Base-by-base conservation (phyloP, 2,888 invertebrate genomes). In the Stramonita haemastoma region DNA sequence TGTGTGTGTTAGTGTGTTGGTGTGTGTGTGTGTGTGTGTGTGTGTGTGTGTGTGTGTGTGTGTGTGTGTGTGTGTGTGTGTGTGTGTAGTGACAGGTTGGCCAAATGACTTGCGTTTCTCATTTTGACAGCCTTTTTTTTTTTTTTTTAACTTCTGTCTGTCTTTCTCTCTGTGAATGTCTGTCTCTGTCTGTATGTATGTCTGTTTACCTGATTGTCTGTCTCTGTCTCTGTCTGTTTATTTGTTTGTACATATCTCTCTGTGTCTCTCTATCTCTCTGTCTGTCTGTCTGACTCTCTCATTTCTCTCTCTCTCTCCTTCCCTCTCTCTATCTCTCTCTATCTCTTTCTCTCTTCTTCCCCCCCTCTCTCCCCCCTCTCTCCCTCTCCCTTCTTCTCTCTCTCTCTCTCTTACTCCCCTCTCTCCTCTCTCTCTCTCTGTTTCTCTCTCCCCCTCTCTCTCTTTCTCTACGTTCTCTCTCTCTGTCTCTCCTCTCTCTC, bases 11-110 rank as follows among this genome's bases (percentile, higher is more conserved):
- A 26, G 83, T 83, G 46, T 83, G 81, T 81, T 6, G 34, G 34
- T 81, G 81, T 81, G 34, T 81, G 81, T 36, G 36, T 81, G 60
- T 22, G 32, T 57, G 84, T 84, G 84, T 57, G 84, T 84, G 84
- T n/a, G 84, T 84, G 26, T 57, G 84, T 46, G 84, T 57, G 46
- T 46, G 56, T 57, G 84, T 57, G 26, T 56, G 56, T 26, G 84
- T 84, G 84, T 57, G 84, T 56, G 56, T 32, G 26, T 84, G 56
- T 34, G 57, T 36, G 83, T 46, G 46, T 83, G 83, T 26, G 46
- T 83, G 26, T 46, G 83, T 13, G 32, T 13, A n/a, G 8, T 79
- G 34, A 17, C 1, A 0, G 2, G 46, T 46, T 46, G 46, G 46
- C 46, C 2, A 46, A 46, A 46, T 46, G 8, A 46, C 8, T 46